Base-by-base conservation (phyloP, 2,797 vertebrate genomes). In the Pipistrellus kuhlii region DNA sequence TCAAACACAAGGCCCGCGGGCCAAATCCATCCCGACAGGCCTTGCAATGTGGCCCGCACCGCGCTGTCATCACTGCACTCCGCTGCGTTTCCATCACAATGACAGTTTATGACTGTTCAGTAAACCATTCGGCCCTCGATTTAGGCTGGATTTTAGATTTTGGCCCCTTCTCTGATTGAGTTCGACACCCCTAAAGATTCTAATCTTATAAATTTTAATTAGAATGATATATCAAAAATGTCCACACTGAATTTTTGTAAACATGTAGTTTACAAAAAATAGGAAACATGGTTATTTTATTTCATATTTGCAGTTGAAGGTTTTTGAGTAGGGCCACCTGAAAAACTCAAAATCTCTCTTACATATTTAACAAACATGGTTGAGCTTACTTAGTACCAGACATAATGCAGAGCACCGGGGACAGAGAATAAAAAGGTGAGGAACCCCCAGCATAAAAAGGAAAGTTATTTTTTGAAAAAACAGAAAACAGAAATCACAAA, bases 151-250 rank as follows among this genome's bases (percentile, higher is more conserved):
- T n/a, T n/a, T n/a, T n/a, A n/a, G n/a, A n/a, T n/a, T n/a, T n/a
- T n/a, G n/a, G n/a, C n/a, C n/a, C n/a, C n/a, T n/a, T n/a, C n/a
- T n/a, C n/a, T n/a, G n/a, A n/a, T n/a, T n/a, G n/a, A n/a, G n/a
- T n/a, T n/a, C n/a, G n/a, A n/a, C n/a, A n/a, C n/a, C n/a, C n/a
- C n/a, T n/a, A n/a, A n/a, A n/a, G n/a, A n/a, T n/a, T 20, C 46
- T 55, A 57, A 38, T 94, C 62, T 90, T 91, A 91, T 4, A 87
- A 35, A 27, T 89, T 83, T 21, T 57, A 12, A 48, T 75, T 78
- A 88, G 59, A 87, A 97, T 44, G 57, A 93, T 66, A 85, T 32
- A 27, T 23, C 13, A 2, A 87, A 44, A 27, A 93, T 80, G 7
- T 35, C n/a, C 32, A 77, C 53, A 53, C 0, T 73, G 15, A 82